Evolutionary conservation across 2,113 vertebrate species (phyloP).

Genomic region (Montifringilla adamsi): DNA sequence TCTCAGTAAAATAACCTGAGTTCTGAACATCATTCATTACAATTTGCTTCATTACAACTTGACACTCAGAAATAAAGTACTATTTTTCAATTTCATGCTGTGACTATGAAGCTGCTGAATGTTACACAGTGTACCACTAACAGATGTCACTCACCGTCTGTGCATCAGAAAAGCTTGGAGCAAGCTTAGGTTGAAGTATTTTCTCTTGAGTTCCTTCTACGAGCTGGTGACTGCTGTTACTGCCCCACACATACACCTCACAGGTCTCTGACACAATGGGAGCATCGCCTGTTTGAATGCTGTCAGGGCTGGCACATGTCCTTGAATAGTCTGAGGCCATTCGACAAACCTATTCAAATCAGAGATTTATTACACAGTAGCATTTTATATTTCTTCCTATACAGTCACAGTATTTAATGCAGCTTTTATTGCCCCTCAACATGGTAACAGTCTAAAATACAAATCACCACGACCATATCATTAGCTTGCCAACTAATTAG

Average conservation of each 20-base stretch:
- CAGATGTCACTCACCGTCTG: slow-evolving; percentile 78
- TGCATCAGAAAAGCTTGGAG: slow-evolving; percentile 84
- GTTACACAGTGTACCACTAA: not conserved
- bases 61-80: not conserved
- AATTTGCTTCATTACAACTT: not conserved
- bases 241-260: slow-evolving; percentile 90
- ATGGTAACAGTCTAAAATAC: not conserved
- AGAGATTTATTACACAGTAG: not conserved
- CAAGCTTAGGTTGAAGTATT: slow-evolving; percentile 84
- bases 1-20: not conserved
- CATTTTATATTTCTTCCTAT: not conserved
- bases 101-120: not conserved
- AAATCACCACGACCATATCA: not conserved
- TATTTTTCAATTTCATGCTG: not conserved
- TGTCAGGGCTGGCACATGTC: slow-evolving; percentile 94
- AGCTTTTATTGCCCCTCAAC: not conserved
- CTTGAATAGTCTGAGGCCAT: slow-evolving; percentile 92
- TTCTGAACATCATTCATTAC: not conserved
- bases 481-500: not conserved
- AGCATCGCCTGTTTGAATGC: slow-evolving; percentile 89
- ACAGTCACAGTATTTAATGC: not conserved
- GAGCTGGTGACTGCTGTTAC: slow-evolving; percentile 86
- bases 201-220: slow-evolving; percentile 87
- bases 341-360: slow-evolving; percentile 80
- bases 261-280: slow-evolving; percentile 92